Base-by-base conservation (phyloP, 64 coral and sea anemone species). In the Hydrozoanthus tunicans region DNA sequence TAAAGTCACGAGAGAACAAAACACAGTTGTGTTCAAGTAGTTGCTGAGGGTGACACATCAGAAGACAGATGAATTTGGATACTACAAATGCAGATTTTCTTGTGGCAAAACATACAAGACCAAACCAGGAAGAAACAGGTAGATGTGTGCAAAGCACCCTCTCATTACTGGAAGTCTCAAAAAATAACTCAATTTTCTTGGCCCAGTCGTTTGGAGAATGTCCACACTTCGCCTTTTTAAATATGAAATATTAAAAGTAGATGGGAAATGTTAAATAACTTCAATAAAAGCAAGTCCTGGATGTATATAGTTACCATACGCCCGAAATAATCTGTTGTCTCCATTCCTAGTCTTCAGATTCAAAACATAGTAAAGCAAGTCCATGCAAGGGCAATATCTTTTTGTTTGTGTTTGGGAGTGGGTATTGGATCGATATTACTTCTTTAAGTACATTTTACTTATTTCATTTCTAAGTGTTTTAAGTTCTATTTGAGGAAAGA, bases 91-190 rank as follows among this genome's bases (percentile, higher is more conserved):
- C 56, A 71, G 71, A 14, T 13, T 5, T 14, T 27, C 4, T 43
- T 89, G 86, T 76, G 86, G 86, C 75, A 89, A 89, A 26, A 89
- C 68, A 57, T 89, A 89, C 32, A 89, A 89, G 53, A 89, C 53
- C 67, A 89, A 74, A 58, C 85, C 3, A n/a, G 85, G 53, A 54
- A n/a, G 85, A 89, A 89, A 89, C 51, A 89, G 85, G 85, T 89
- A 89, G 15, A 86, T 20, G 20, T 20, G 20, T 20, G 20, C 20
- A 20, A 20, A 20, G 20, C 20, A 20, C 20, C 20, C 20, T 20
- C 20, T 20, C 20, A 20, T 20, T 20, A 20, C 20, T 20, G 20
- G 20, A 20, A 20, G 20, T 20, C 20, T 20, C 20, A 20, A 20
- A 20, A 20, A 20, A 20, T 20, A 20, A 20, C 20, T 20, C 20